Evolutionary conservation across 2,888 invertebrate genomes (phyloP), one percentile per base, ranked within the genome.

Genomic region (Agrotis ipsilon): DNA sequence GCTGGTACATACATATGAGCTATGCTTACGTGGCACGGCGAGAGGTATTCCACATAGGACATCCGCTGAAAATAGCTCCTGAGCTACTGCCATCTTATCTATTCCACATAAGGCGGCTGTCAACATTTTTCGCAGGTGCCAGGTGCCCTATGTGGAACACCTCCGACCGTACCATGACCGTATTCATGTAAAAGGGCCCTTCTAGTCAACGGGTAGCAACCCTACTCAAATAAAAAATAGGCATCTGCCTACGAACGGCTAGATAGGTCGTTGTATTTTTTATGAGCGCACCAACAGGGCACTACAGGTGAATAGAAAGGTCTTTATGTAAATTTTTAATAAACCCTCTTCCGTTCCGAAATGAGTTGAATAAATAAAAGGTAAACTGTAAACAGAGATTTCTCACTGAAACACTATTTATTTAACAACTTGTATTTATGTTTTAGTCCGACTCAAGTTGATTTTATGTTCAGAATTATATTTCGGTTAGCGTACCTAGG

Each of bases 271-370:
- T 76, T 87, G 81, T 88, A 86, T 87, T 84, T 86, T 88, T 86
- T 86, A 87, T 87, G 68, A 82, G 68, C 62, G 58, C 61, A 77
- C 63, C 76, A 65, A 74, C 74, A 83, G 80, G 82, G 83, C 79
- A 73, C 75, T 77, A 68, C 62, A 66, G 78, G 76, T 70, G 83
- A 81, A 86, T 85, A 84, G 83, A 83, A 84, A 83, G 86, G 86
- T 74, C 82, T 78, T 82, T 80, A 75, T 80, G 72, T 89, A 83
- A 82, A 89, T 89, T 82, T 85, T 87, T 88, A 86, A 89, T 86
- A 85, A 83, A 70, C 67, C 68, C 60, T 75, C 71, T 86, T 86
- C 84, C 82, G 80, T 75, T 69, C 75, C 68, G 83, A 83, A 88
- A 87, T 87, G 79, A 86, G 74, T 57, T 89, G 87, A 89, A 88